Evolutionary conservation across 1,140 invertebrate species (phyloP), one percentile per base, ranked within the genome.

Genomic region (Reticulitermes speratus): DNA sequence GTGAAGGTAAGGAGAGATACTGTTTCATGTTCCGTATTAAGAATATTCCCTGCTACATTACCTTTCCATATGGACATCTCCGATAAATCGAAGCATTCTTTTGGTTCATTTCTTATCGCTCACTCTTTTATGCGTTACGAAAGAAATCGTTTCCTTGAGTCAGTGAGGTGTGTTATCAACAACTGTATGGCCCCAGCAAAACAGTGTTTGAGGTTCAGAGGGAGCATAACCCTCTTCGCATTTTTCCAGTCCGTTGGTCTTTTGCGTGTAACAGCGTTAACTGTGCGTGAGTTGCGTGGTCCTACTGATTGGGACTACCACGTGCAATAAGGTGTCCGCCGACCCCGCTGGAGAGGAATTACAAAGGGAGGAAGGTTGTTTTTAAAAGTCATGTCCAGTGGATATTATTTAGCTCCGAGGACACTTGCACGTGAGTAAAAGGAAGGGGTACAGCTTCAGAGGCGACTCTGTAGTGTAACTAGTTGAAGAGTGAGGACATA

Each of bases 261-360:
- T 8, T n/a, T 30, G 65, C n/a, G 65, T 30, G 65, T 75, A 48
- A 48, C 3, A 12, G 48, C 9, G 48, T 48, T 48, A 48, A 48
- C 48, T 16, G 48, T 65, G 59, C 59, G 59, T 75, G 65, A 75
- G 65, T 30, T 75, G 65, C 65, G 65, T 75, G 65, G 65, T 30
- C 65, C n/a, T 7, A 75, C 65, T 75, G 65, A 75, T 75, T 75
- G 65, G 65, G 25, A 69, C 65, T 75, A n/a, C 59, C 65, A 75
- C n/a, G 65, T 75, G 65, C 65, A 75, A 30, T 75, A 75, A 75
- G 65, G 65, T 8, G 25, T 30, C 65, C 65, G n/a, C 65, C 65
- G 25, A 30, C n/a, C 25, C 65, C 25, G n/a, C 9, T 8, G 65
- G 25, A 75, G 65, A 75, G 65, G 65, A 30, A 30, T 75, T 75